These are phyloP conservation scores for Cheilosia variabilis DNA, from an alignment of 2,888 invertebrate species.

Conservation along the genomic window DNA sequence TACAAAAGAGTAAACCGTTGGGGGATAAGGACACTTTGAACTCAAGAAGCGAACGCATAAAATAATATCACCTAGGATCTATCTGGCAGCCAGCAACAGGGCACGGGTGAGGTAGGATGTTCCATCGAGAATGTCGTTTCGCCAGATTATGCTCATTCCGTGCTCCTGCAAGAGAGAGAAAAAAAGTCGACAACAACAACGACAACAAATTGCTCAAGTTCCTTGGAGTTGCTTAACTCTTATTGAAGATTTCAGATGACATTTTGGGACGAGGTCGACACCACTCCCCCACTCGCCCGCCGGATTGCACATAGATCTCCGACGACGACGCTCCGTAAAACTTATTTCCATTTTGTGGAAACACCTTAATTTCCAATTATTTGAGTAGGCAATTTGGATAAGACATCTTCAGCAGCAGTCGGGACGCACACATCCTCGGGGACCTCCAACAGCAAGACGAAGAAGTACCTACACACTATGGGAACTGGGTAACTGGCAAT, in stretches of 20 bases:
- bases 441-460: not conserved
- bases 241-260: conserved; percentile 46
- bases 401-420: conserved; percentile 54
- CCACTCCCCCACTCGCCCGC: conserved; percentile 46
- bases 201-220: conserved; percentile 47
- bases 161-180: not conserved
- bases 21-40: conserved; percentile 46
- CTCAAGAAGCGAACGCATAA: conserved; percentile 47
- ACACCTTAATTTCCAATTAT: conserved; percentile 76
- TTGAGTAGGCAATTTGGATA: conserved; percentile 75
- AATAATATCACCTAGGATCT: conserved; percentile 50
- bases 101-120: not conserved
- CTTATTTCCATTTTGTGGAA: conserved; percentile 74
- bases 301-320: conserved; percentile 72
- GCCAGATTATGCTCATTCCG: conserved; percentile 45
- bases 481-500: conserved; percentile 11
- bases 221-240: conserved; percentile 44
- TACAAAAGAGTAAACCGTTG: conserved; percentile 50
- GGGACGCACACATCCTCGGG: conserved; percentile 7
- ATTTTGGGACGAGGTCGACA: conserved; percentile 36
- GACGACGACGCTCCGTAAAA: conserved; percentile 55
- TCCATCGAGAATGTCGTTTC: conserved; percentile 33
- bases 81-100: conserved; percentile 19
- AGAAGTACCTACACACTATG: not conserved
- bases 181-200: too few species aligned